Base-by-base conservation (phyloP, 2,888 invertebrate species). In the Dromius quadrimaculatus region DNA sequence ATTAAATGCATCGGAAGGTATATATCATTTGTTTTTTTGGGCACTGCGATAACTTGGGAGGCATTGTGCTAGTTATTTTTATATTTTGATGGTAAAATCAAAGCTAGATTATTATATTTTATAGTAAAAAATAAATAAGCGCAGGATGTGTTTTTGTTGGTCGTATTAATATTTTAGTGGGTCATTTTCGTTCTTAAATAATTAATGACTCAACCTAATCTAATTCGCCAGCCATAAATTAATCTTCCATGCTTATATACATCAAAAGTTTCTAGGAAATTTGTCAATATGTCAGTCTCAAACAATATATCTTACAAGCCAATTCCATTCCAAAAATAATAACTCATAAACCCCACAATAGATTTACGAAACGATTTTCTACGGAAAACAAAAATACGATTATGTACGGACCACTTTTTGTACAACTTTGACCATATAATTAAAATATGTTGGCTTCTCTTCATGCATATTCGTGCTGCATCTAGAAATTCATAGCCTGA, bases 341-440 rank as follows among this genome's bases (percentile, higher is more conserved):
- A n/a, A 17, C 45, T 19, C 45, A 45, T 45, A 19, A 6, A n/a
- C 19, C 20, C 20, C 45, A n/a, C 9, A 20, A 45, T 19, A 36
- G n/a, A 36, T 45, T 45, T 45, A 45, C 45, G 20, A 19, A 45
- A 45, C 45, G 45, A 45, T 45, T 45, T 45, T 45, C 20, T 6
- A 41, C 41, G 17, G 17, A 41, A 8, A 41, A 45, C 9, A 19
- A 45, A 45, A 45, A 36, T 11, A 36, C 36, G 1, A 36, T 36
- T 36, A 36, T 36, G 36, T 11, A 36, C 36, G 36, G n/a, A n/a
- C n/a, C n/a, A n/a, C n/a, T n/a, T n/a, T n/a, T n/a, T n/a, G n/a
- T n/a, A n/a, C n/a, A n/a, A n/a, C n/a, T n/a, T n/a, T n/a, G n/a
- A n/a, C n/a, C n/a, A n/a, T n/a, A n/a, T n/a, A n/a, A n/a, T n/a